Base-by-base conservation (phyloP, 2,113 vertebrate species). In the Dipodomys stephensi region DNA sequence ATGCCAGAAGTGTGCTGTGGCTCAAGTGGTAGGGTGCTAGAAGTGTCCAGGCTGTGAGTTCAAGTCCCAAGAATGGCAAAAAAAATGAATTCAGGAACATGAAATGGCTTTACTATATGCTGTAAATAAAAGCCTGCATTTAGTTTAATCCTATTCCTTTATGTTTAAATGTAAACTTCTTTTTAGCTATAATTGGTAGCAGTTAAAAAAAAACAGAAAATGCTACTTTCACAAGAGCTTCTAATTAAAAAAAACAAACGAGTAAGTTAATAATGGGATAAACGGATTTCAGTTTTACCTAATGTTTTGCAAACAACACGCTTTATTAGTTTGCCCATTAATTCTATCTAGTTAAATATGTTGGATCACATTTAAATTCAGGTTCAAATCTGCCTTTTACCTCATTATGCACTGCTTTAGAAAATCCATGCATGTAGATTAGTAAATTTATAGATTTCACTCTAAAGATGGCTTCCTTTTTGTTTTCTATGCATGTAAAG, bases 351-450 rank as follows among this genome's bases (percentile, higher is more conserved):
- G 28, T 95, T 96, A 92, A 95, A 65, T 82, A 68, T 97, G 79
- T 87, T 88, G 92, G 27, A 90, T 69, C 83, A 73, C 57, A 22
- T 76, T 73, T 96, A 95, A 94, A 85, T 96, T 87, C 72, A 95
- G 46, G 90, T 94, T 88, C 84, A 94, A 91, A 90, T 94, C 92
- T 95, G 77, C 53, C 90, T 97, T 97, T 95, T 95, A 94, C 93
- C 95, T 83, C 85, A 93, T 95, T 97, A 83, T 80, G 32, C 87
- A 94, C 84, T 95, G 78, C 85, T 92, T 97, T 96, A 96, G 96
- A 83, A 97, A 97, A 96, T 65, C n/a, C 57, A 85, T 94, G 93
- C 71, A 8, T 78, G 6, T 60, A n/a, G 46, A 88, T 86, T 93
- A 86, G 39, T 80, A 92, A 62, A 23, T 93, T 90, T 88, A 68